Conservation (phyloP, 2,113 vertebrate genomes). For the Ursus arctos region DNA sequence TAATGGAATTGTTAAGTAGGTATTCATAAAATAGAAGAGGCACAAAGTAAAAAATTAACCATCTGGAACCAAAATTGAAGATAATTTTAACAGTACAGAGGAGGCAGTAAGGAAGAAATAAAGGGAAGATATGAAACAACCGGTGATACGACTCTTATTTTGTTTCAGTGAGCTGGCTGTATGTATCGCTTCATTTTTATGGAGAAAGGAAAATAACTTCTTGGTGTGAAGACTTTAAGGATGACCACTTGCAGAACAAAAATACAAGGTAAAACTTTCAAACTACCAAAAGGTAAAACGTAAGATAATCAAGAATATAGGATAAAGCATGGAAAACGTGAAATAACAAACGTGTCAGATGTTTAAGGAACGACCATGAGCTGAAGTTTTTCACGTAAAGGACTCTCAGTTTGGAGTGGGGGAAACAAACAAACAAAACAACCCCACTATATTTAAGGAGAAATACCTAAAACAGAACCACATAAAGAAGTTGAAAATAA, state of each 20-base stretch:
- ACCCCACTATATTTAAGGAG: neutral
- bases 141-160: neutral
- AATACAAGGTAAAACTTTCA: neutral
- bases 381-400: neutral
- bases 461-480: neutral
- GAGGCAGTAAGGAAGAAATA: conserved; percentile 53
- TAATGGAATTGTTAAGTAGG: conserved; percentile 66
- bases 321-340: neutral
- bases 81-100: conserved; percentile 53
- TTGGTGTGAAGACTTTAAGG: neutral
- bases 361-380: neutral
- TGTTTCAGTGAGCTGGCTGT: neutral
- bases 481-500: neutral
- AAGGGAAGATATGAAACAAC: conserved; percentile 35
- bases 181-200: neutral
- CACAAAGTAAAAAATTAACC: conserved; percentile 73
- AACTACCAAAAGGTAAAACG: neutral
- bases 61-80: conserved; percentile 72
- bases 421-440: neutral
- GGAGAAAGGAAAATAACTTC: neutral
- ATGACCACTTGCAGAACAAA: neutral
- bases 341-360: neutral
- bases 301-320: neutral
- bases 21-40: conserved; percentile 64
- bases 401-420: neutral